Percentiles rank a stretch among this genome's conserved stretches.
phyloP scores from a whole-genome alignment of 2,888 invertebrate genomes.

The Gortyna flavago region DNA sequence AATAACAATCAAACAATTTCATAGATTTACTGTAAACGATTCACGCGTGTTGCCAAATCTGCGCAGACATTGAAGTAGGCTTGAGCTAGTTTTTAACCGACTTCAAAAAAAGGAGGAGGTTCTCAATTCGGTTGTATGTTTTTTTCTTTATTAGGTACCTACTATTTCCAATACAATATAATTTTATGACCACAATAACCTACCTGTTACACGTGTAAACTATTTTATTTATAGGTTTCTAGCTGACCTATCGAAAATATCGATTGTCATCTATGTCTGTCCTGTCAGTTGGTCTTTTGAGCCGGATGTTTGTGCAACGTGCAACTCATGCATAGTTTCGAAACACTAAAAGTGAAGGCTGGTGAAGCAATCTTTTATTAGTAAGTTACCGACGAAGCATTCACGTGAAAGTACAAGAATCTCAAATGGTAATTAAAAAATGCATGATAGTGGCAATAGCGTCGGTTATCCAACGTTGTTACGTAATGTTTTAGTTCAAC shows the following conservation, averaged over 20 bases:
- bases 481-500: conserved; percentile 62
- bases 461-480: conserved; percentile 67
- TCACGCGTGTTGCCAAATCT: conserved; percentile 45
- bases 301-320: conserved; percentile 87
- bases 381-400: conserved; percentile 77
- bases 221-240: conserved; percentile 41
- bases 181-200: conserved; percentile 15
- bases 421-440: conserved; percentile 70
- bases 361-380: conserved; percentile 85
- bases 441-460: conserved; percentile 56
- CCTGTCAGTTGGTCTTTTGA: conserved; percentile 72
- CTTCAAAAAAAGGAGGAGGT: no score
- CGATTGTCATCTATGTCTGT: conserved; percentile 69
- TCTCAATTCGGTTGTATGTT: no score
- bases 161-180: conserved; percentile 13
- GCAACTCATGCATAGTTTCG: conserved; percentile 86
- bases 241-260: conserved; percentile 68
- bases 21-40: conserved; percentile 46
- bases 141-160: no score
- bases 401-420: conserved; percentile 76
- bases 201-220: conserved; percentile 43
- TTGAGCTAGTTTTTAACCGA: conserved; percentile 13
- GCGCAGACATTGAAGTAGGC: conserved; percentile 16
- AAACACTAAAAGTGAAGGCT: conserved; percentile 87
- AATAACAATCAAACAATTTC: conserved; percentile 48